A percentile compares a stretch with the other conserved stretches of the same genome.
These are phyloP conservation scores for Podarcis lilfordi DNA, from an alignment of 2,797 vertebrate genomes.

Conservation along the genomic window DNA sequence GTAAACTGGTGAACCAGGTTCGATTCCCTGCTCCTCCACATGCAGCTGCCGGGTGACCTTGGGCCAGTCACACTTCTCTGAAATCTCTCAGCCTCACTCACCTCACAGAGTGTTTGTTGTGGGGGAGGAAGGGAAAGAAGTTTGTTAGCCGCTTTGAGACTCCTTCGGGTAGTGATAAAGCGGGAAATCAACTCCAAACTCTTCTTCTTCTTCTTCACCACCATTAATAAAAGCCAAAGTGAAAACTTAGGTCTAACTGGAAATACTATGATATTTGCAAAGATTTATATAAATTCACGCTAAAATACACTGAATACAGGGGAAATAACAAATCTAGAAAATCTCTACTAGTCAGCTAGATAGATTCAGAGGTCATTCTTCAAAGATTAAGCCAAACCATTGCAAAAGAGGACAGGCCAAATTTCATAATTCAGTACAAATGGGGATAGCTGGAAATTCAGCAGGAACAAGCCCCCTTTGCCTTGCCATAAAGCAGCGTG, in stretches of 20 bases:
- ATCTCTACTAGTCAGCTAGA: background rate
- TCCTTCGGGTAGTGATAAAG: no score
- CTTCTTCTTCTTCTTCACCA: background rate
- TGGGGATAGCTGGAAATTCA: background rate
- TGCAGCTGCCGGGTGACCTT: no score
- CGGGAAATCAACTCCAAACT: no score
- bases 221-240: background rate
- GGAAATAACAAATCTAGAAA: background rate
- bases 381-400: fast-evolving
- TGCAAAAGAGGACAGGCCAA: background rate
- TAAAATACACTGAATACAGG: background rate
- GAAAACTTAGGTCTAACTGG: constrained; percentile 8
- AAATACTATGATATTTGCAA: constrained; percentile 14
- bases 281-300: background rate
- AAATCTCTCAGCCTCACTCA: no score
- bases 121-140: no score
- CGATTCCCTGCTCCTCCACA: no score
- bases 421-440: background rate
- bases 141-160: no score
- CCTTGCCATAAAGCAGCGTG: background rate
- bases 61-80: no score
- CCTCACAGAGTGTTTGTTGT: no score
- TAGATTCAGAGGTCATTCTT: background rate
- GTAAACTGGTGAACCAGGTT: no score
- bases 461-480: background rate